Conservation (phyloP, 1,140 invertebrate species). For the Diachasma alloeum region DNA sequence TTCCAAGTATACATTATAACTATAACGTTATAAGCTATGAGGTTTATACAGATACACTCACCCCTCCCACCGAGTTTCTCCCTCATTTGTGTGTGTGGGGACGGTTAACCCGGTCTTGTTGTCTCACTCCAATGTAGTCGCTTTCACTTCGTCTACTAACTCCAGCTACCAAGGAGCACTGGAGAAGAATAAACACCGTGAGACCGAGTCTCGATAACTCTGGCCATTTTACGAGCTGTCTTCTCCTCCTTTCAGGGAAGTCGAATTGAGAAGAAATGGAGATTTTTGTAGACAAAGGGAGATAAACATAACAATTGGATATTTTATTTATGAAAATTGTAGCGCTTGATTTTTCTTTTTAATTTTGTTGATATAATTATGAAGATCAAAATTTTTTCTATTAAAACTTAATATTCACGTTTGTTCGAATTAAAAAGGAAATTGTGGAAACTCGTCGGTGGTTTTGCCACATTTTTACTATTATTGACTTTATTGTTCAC, state of each 20-base stretch:
- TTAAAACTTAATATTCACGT: too few species aligned
- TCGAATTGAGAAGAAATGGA: background rate
- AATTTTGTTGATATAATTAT: background rate
- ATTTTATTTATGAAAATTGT: background rate
- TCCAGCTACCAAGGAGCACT: slow-evolving; percentile 12
- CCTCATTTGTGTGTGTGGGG: background rate
- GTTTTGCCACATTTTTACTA: too few species aligned
- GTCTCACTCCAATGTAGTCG: background rate
- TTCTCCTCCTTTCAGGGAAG: slow-evolving; percentile 15
- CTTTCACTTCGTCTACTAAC: background rate
- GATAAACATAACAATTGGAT: background rate
- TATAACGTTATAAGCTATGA: slow-evolving; percentile 6
- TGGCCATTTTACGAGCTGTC: slow-evolving; percentile 30
- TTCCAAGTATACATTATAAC: slow-evolving; percentile 2
- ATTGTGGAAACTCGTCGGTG: too few species aligned
- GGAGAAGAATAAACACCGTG: slow-evolving; percentile 25
- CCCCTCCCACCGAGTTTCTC: background rate
- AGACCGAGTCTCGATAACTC: slow-evolving; percentile 27
- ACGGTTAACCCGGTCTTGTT: background rate
- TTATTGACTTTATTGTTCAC: too few species aligned
- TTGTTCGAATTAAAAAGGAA: too few species aligned
- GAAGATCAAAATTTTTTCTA: background rate
- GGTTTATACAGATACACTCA: background rate
- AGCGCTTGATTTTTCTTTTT: background rate
- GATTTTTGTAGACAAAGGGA: background rate